Conservation (phyloP, 2,888 invertebrate genomes). For the Eustalomyia histrio region DNA sequence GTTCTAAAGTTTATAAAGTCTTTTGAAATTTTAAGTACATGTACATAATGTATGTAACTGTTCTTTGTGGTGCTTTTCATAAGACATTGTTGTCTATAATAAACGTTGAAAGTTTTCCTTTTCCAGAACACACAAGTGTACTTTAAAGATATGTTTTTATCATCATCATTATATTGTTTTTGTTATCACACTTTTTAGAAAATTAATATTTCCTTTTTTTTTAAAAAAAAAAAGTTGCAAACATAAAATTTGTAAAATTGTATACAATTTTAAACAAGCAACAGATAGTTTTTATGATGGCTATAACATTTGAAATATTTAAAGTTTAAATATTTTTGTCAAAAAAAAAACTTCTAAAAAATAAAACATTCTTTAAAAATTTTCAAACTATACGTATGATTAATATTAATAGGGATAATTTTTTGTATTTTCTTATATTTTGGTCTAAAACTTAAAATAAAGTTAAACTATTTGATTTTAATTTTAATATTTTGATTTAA, state of each 20-base stretch:
- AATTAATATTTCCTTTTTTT: neutral
- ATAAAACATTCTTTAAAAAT: neutral
- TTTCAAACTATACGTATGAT: neutral
- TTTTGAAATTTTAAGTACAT: neutral
- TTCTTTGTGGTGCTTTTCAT: neutral
- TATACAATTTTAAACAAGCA: conserved; percentile 1
- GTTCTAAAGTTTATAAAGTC: neutral
- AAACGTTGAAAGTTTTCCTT: neutral
- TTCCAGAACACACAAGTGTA: neutral
- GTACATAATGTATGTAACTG: too few relatives aligned
- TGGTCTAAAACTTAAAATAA: too few relatives aligned
- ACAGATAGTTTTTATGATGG: conserved; percentile 3
- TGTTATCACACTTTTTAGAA: neutral
- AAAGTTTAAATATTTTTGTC: neutral
- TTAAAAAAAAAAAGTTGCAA: conserved; percentile 4
- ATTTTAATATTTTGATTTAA: too few relatives aligned
- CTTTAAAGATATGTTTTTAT: neutral
- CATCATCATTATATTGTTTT: neutral
- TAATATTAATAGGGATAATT: too few relatives aligned
- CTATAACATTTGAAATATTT: neutral
- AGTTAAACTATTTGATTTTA: too few relatives aligned
- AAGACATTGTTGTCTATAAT: neutral
- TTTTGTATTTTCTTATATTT: too few relatives aligned
- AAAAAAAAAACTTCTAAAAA: neutral
- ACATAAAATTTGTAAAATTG: conserved; percentile 1